Evolutionary conservation across 53 echinoderm and acorn worm genomes (phyloP), one percentile per base, ranked within the genome.

Genomic region (Luidia sarsii): DNA sequence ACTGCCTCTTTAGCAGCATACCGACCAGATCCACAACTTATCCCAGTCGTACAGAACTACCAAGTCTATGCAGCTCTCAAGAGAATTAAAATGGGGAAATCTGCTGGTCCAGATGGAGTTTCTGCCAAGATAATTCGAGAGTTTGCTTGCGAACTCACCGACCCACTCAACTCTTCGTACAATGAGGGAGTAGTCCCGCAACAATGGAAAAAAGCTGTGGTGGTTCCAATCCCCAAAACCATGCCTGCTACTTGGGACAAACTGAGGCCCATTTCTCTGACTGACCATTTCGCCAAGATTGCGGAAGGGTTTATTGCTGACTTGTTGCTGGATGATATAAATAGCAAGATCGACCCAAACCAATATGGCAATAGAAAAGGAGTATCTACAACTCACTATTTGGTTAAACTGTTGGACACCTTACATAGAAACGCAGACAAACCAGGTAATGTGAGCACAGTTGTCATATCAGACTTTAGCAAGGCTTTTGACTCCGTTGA

Each of bases 391-490:
- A 23, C 41, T 18, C 75, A 74, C 35, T 74, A 57, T 51, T 33
- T 56, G 13, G 57, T 74, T 11, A 73, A 57, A 55, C 25, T 74
- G 25, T 9, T 74, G 24, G 39, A 74, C 29, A 56, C 57, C 2
- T 34, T 77, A 15, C n/a, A 28, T 4, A 39, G 18, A 38, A 57
- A 61, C 33, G 29, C 19, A 9, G 60, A 77, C 16, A 41, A 65
- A 22, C 29, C 8, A 20, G 31, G 50, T 50, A 14, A 4, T 50
- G 20, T 50, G 18, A n/a, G n/a, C n/a, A n/a, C n/a, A n/a, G n/a
- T n/a, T n/a, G n/a, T n/a, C n/a, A n/a, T 79, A 48, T 63, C 80
- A 20, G 64, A 79, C 34, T 79, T 63, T n/a, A 64, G 79, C 48
- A 79, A 79, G 23, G 39, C 64, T 0, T 79, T 79, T n/a, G 79